Percentiles rank a stretch among this genome's conserved stretches.
Conservation (phyloP, 2,888 invertebrate species). For the Oithona nana region DNA sequence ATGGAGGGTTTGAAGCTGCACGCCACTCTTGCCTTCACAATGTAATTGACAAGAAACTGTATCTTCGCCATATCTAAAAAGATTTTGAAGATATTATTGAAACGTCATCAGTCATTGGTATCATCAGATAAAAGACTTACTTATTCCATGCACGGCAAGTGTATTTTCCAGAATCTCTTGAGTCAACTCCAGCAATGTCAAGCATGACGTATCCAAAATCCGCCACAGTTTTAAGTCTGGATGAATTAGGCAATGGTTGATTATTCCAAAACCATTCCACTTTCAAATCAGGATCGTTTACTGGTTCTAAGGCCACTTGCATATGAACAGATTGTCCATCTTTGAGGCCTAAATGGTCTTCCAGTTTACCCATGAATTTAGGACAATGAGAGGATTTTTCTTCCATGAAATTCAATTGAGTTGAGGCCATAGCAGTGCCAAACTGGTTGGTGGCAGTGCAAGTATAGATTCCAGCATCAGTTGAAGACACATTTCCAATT, state of each 20-base stretch:
- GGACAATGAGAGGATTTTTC: not conserved
- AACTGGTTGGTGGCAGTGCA: conserved; percentile 74
- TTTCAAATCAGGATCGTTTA: conserved; percentile 77
- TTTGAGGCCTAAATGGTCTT: conserved; percentile 25
- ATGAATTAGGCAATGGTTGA: conserved; percentile 64
- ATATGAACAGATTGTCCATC: conserved; percentile 88
- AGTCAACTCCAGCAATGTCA: conserved; percentile 82
- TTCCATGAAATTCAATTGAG: conserved; percentile 3
- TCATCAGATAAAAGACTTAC: conserved; percentile 23
- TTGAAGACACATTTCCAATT: conserved; percentile 76
- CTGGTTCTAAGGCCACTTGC: conserved; percentile 79
- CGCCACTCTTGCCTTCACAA: conserved; percentile 64
- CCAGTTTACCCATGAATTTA: not conserved
- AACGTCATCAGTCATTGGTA: conserved; percentile 2
- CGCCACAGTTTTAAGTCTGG: conserved; percentile 75
- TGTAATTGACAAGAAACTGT: conserved; percentile 63
- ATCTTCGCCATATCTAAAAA: conserved; percentile 52
- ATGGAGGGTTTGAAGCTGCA: conserved; percentile 70
- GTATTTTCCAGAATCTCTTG: conserved; percentile 80
- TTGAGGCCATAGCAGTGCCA: conserved; percentile 41
- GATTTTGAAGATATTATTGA: conserved; percentile 5
- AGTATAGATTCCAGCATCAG: conserved; percentile 74
- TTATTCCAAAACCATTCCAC: conserved; percentile 96
- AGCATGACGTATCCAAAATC: conserved; percentile 88
- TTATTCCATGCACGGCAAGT: conserved; percentile 78